Conservation (phyloP, 2,113 vertebrate genomes). For the Misgurnus mizolepis region DNA sequence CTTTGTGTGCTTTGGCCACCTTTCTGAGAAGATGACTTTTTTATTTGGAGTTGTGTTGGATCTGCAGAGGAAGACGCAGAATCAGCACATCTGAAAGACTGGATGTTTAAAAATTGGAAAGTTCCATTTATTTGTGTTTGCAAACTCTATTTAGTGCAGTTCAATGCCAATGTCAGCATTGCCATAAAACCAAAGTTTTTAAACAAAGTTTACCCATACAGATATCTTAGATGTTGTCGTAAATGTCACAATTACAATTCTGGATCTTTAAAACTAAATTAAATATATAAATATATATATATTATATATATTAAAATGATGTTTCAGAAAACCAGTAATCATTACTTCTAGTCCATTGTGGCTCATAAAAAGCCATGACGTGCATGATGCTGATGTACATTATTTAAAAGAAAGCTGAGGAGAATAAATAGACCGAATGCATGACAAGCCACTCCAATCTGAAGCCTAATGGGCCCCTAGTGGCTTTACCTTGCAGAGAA, state of each 20-base stretch:
- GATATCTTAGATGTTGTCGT: no score
- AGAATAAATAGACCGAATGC: slow-evolving; percentile 66
- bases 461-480: slow-evolving; percentile 64
- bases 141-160: no score
- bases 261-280: no score
- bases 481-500: slow-evolving; percentile 53
- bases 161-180: no score
- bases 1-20: slow-evolving; percentile 36
- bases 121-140: no score
- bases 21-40: not conserved
- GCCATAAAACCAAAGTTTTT: no score
- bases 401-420: slow-evolving; percentile 72
- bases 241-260: no score
- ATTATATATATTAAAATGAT: no score
- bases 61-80: not conserved
- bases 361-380: slow-evolving; percentile 44
- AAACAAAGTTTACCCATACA: no score
- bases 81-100: not conserved
- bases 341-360: slow-evolving; percentile 47
- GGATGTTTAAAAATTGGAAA: not conserved
- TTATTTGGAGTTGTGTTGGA: not conserved
- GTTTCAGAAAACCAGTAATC: slow-evolving; percentile 5
- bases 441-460: slow-evolving; percentile 64
- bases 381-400: slow-evolving; percentile 65
- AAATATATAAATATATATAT: no score